Evolutionary conservation across 2,888 invertebrate species (phyloP).

Genomic region (Entomobrya multifasciata): DNA sequence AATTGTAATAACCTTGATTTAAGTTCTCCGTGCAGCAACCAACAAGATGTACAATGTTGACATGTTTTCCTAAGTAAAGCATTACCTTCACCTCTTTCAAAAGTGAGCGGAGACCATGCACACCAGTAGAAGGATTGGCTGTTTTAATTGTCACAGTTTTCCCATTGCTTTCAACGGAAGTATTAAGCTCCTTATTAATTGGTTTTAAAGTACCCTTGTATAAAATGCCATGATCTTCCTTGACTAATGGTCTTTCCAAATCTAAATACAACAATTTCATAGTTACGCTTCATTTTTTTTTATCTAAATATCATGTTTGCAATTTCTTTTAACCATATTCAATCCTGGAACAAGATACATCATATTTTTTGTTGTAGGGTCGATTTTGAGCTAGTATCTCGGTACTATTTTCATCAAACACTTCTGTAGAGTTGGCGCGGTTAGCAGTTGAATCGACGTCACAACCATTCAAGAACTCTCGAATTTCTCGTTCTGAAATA

Average conservation of each 20-base stretch:
- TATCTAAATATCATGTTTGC: too few relatives aligned
- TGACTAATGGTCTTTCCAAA: too few relatives aligned
- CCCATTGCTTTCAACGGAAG: too few relatives aligned
- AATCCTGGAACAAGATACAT: conserved; percentile 37
- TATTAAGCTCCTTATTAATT: too few relatives aligned
- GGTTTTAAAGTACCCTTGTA: conserved; percentile 58
- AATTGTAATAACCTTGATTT: too few relatives aligned
- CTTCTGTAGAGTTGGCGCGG: too few relatives aligned
- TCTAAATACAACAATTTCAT: too few relatives aligned
- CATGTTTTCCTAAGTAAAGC: conserved; percentile 63
- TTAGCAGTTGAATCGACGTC: too few relatives aligned
- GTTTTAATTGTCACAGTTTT: conserved; percentile 72
- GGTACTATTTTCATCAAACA: not conserved
- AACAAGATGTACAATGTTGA: conserved; percentile 45
- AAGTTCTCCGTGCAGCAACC: conserved; percentile 69
- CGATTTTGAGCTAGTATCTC: conserved; percentile 51
- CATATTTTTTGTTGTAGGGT: conserved; percentile 61
- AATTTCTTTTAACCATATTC: conserved; percentile 27
- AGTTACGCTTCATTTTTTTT: too few relatives aligned
- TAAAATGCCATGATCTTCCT: conserved; percentile 61
- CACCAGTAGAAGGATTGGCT: not conserved
- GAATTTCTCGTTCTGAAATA: too few relatives aligned
- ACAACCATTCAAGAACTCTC: too few relatives aligned
- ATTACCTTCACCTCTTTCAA: too few relatives aligned
- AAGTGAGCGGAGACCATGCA: conserved; percentile 36